Evolutionary conservation across 2,888 invertebrate species (phyloP).

Genomic region (Cataglyphis rosenhaueri): DNA sequence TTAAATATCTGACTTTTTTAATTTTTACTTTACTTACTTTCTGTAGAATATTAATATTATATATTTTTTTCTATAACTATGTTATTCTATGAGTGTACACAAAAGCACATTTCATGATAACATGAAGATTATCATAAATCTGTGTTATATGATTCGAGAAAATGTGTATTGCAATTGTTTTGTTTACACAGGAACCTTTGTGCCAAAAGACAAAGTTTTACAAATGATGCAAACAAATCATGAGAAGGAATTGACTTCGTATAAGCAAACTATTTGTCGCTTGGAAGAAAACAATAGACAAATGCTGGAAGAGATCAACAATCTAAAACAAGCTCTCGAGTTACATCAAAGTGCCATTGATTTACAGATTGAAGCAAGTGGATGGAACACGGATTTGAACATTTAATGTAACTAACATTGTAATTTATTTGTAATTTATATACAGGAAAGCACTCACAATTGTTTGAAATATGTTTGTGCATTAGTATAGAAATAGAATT

Average conservation of each 20-base stretch:
- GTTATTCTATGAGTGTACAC: neutral
- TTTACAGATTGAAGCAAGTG: constrained; percentile 72
- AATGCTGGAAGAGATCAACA: constrained; percentile 74
- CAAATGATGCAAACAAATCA: constrained; percentile 67
- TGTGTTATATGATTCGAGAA: neutral
- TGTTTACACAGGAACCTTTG: constrained; percentile 64
- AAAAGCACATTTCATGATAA: neutral
- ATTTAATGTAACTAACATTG: neutral
- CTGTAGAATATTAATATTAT: neutral
- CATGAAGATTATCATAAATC: neutral
- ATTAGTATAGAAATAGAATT: neutral
- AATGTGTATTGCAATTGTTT: neutral
- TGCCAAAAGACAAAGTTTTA: constrained; percentile 65
- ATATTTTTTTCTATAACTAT: neutral
- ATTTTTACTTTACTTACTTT: neutral
- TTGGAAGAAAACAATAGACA: constrained; percentile 75
- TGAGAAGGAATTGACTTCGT: constrained; percentile 69
- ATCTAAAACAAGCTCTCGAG: constrained; percentile 70
- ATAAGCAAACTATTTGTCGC: constrained; percentile 74
- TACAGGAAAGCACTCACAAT: neutral
- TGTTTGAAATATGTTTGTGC: neutral
- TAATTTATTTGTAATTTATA: constrained; percentile 24
- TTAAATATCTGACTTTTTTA: neutral
- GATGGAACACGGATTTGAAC: constrained; percentile 62
- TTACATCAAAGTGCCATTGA: constrained; percentile 68